Evolutionary conservation across 1,140 invertebrate species (phyloP).

Genomic region (Scaptomyza hsui): DNA sequence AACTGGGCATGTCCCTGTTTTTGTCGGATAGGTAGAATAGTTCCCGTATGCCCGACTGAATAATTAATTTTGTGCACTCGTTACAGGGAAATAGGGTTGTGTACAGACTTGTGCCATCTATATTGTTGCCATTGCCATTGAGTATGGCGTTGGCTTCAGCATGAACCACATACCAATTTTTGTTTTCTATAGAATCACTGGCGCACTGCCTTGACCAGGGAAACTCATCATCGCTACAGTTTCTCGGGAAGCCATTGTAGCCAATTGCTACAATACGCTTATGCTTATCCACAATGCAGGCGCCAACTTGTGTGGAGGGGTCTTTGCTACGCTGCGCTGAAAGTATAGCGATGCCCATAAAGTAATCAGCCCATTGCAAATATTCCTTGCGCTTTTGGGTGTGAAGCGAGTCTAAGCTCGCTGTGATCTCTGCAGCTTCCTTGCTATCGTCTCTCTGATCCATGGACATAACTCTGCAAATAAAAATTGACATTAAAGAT

Average conservation of each 20-base stretch:
- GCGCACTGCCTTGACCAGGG: slow-evolving; percentile 90
- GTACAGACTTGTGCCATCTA: slow-evolving; percentile 93
- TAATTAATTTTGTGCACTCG: slow-evolving; percentile 98
- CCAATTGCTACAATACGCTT: slow-evolving; percentile 97
- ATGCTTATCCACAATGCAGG: slow-evolving; percentile 94
- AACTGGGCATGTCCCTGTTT: slow-evolving; percentile 87
- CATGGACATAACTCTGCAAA: slow-evolving; percentile 48
- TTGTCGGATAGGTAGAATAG: slow-evolving; percentile 94
- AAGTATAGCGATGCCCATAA: slow-evolving; percentile 93
- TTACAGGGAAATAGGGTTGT: slow-evolving; percentile 97
- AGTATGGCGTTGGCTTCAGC: slow-evolving; percentile 98
- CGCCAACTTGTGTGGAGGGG: slow-evolving; percentile 95
- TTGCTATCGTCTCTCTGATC: background rate
- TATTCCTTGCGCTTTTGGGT: slow-evolving; percentile 60
- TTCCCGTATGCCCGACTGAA: slow-evolving; percentile 95
- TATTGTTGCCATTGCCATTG: slow-evolving; percentile 92
- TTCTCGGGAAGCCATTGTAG: slow-evolving; percentile 97
- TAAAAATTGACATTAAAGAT: background rate
- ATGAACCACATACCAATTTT: slow-evolving; percentile 97
- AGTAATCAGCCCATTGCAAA: slow-evolving; percentile 93
- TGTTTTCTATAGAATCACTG: slow-evolving; percentile 87
- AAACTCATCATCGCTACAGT: slow-evolving; percentile 94
- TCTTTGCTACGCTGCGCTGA: slow-evolving; percentile 96
- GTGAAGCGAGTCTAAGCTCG: background rate
- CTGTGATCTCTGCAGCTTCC: background rate